Base-by-base conservation (phyloP, 2,797 vertebrate genomes). In the Etheostoma nigrum region DNA sequence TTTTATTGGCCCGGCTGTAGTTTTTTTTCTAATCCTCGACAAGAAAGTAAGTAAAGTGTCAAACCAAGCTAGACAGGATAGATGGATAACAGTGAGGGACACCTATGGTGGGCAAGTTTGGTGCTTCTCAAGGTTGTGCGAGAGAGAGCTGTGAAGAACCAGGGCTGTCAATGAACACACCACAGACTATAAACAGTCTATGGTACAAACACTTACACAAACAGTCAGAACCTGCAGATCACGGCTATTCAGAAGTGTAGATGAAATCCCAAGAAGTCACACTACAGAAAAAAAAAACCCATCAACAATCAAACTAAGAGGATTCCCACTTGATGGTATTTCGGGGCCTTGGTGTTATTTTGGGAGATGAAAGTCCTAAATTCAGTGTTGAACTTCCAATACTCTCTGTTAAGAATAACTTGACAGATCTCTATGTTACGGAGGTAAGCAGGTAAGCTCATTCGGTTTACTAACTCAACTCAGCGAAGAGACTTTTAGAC, bases 401-500 rank as follows among this genome's bases (percentile, higher is more conserved):
- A 67, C 14, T 2, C 13, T 78, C 68, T 82, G 74, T 79, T 63
- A 83, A 82, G 66, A 73, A 79, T 75, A 68, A 79, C 59, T 70
- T 69, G 77, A 73, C 79, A 59, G 55, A 59, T 77, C 49, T 52
- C 66, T 66, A 67, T 62, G 47, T 55, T 45, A 44, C 47, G 51
- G 40, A 65, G 55, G 33, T 0, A 0, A 66, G 18, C 51, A 11
- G 52, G 9, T 1, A 13, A 27, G 16, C 30, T 5, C 11, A 27
- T 33, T 13, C 2, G 10, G 25, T 69, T 14, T 12, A 47, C 10
- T 40, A 40, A 40, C 25, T 44, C 8, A 57, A 4, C 10, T 70
- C 18, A 72, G 40, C 2, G 11, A 30, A 15, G 16, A 69, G 5
- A 55, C 4, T 4, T 69, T 52, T n/a, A 25, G 66, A 25, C 23